Evolutionary conservation across 1,140 invertebrate genomes (phyloP).

Genomic region (Heliconius hermathena): DNA sequence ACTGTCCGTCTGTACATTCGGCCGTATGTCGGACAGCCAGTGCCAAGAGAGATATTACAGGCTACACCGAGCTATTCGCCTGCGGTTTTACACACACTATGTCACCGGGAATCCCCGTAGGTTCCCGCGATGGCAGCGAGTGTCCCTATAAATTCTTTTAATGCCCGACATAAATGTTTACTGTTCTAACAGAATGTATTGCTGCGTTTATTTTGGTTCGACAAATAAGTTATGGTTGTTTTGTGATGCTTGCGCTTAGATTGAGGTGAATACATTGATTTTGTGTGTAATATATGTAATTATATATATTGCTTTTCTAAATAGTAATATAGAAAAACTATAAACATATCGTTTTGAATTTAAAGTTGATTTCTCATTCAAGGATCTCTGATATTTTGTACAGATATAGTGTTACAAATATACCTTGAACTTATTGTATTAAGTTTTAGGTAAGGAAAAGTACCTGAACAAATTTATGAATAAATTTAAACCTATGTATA

Average conservation of each 20-base stretch:
- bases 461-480: too few relatives aligned
- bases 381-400: too few relatives aligned
- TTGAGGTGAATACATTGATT: background rate
- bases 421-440: too few relatives aligned
- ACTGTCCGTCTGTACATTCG: background rate
- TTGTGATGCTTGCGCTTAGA: background rate
- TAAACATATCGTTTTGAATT: too few relatives aligned
- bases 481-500: too few relatives aligned
- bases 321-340: too few relatives aligned
- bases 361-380: too few relatives aligned
- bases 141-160: conserved; percentile 12
- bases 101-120: conserved; percentile 3
- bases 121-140: background rate
- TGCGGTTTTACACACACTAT: conserved; percentile 10
- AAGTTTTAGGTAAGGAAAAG: too few relatives aligned
- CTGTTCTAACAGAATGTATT: background rate
- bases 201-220: background rate
- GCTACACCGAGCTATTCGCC: background rate
- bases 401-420: too few relatives aligned
- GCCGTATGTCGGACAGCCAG: background rate
- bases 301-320: too few relatives aligned
- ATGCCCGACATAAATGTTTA: conserved; percentile 5
- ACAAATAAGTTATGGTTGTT: background rate
- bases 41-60: conserved; percentile 10
- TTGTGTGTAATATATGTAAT: too few relatives aligned